Base-by-base conservation (phyloP, 2,797 vertebrate species). In the Pteropus rufus region DNA sequence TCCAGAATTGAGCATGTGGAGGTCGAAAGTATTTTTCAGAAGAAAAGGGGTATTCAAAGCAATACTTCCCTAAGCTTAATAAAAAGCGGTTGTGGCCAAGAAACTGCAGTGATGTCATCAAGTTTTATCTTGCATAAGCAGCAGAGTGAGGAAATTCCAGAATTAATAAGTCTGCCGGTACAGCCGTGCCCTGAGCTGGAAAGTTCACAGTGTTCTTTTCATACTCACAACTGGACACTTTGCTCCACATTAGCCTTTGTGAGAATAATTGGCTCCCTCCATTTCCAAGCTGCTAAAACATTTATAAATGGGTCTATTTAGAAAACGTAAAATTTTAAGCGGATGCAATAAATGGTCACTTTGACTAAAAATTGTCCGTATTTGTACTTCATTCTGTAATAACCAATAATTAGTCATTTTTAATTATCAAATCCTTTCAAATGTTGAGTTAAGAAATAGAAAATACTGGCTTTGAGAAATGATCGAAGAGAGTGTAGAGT, bases 141-240 rank as follows among this genome's bases (percentile, higher is more conserved):
- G 89, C 75, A 93, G 49, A 93, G 96, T 76, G 89, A 97, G 97
- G 97, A 95, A 97, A 97, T 98, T 98, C 94, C 95, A 94, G 95
- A 41, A 24, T 97, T 96, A 98, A 93, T 96, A 93, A 98, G 95
- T 56, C 69, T 73, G 77, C 72, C 94, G 92, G 77, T 94, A 89
- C 97, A 96, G 91, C 92, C 95, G 93, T 96, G 96, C 96, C 97
- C 82, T 18, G 95, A 89, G 89, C 58, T 97, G 94, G 95, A 94
- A 93, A 98, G 97, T 98, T 98, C 98, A 97, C 82, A 58, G 93
- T 98, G 98, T 98, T 97, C 98, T 97, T 96, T 98, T 73, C 90
- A 94, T 77, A 89, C 91, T 96, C 87, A 85, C 54, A 15, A n/a
- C 79, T 1, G 10, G 96, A 97, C 96, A 86, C 96, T 97, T 96